Conservation (phyloP, 1,140 invertebrate species). For the Drosophila sp. region DNA sequence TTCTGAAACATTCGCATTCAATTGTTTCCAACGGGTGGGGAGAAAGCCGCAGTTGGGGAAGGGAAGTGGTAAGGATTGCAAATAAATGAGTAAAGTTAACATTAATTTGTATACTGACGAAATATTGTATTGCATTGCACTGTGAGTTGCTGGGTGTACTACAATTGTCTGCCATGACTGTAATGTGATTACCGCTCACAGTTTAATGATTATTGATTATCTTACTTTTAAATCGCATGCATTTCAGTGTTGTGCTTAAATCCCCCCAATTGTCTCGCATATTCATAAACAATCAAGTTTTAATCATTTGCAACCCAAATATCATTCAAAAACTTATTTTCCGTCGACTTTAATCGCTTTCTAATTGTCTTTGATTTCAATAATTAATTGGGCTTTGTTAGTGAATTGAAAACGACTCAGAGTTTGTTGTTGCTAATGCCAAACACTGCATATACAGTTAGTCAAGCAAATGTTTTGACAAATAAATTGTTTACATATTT, state of each 20-base stretch:
- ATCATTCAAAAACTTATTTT: neutral
- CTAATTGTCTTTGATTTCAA: neutral
- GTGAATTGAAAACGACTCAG: neutral
- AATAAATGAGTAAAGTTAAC: constrained; percentile 53
- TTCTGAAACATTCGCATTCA: constrained; percentile 22
- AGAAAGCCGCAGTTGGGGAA: no score
- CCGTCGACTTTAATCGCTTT: neutral
- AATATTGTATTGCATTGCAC: constrained; percentile 14
- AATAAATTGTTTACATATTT: no score
- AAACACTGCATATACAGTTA: no score
- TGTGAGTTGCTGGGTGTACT: neutral
- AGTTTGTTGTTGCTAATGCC: neutral
- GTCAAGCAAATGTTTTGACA: no score
- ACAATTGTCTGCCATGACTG: constrained; percentile 9
- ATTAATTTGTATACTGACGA: constrained; percentile 37
- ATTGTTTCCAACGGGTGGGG: neutral
- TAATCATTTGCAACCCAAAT: neutral
- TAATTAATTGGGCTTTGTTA: neutral
- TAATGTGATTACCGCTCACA: constrained; percentile 7
- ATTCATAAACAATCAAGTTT: constrained; percentile 8
- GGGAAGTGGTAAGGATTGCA: neutral
- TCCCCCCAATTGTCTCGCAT: constrained; percentile 11
- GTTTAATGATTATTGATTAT: constrained; percentile 25
- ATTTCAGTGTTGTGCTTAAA: constrained; percentile 4
- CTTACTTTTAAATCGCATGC: neutral